These are phyloP conservation scores for Zelleria hepariella DNA, from an alignment of 2,888 invertebrate genomes.

Conservation along the genomic window DNA sequence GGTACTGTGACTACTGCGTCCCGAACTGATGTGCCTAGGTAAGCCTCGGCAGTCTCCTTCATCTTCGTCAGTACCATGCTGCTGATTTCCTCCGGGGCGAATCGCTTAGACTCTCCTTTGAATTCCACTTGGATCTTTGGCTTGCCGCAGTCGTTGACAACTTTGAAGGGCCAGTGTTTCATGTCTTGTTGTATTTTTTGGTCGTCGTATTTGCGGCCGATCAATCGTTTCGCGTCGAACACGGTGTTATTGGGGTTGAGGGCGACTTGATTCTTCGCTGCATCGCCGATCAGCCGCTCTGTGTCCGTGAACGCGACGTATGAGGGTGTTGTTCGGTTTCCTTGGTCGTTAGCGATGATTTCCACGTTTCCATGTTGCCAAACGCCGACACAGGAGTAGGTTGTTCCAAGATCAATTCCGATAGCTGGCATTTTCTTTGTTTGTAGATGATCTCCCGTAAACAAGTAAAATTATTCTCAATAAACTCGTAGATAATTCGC, in stretches of 20 bases:
- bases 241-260: slow-evolving; percentile 83
- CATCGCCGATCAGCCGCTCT: too few relatives aligned
- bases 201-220: slow-evolving; percentile 84
- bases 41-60: too few relatives aligned
- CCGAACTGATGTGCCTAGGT: slow-evolving; percentile 75
- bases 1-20: slow-evolving; percentile 87
- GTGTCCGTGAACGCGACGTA: slow-evolving; percentile 91
- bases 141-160: slow-evolving; percentile 75
- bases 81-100: slow-evolving; percentile 80
- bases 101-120: slow-evolving; percentile 75
- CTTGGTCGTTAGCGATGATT: slow-evolving; percentile 91
- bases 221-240: slow-evolving; percentile 81
- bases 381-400: slow-evolving; percentile 90
- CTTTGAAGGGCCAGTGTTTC: slow-evolving; percentile 88
- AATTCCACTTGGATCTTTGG: slow-evolving; percentile 79
- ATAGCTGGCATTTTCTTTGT: slow-evolving; percentile 47
- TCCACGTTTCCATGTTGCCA: slow-evolving; percentile 87
- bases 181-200: slow-evolving; percentile 83
- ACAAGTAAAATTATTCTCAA: not conserved
- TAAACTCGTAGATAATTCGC: slow-evolving; percentile 1
- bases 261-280: slow-evolving; percentile 87
- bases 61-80: slow-evolving; percentile 78
- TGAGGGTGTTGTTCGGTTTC: slow-evolving; percentile 89
- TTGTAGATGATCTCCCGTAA: slow-evolving; percentile 11
- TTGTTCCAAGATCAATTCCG: slow-evolving; percentile 83